These are phyloP conservation scores for Dyspetes luteomarginatus DNA, from an alignment of 2,888 invertebrate genomes.

Conservation along the genomic window DNA sequence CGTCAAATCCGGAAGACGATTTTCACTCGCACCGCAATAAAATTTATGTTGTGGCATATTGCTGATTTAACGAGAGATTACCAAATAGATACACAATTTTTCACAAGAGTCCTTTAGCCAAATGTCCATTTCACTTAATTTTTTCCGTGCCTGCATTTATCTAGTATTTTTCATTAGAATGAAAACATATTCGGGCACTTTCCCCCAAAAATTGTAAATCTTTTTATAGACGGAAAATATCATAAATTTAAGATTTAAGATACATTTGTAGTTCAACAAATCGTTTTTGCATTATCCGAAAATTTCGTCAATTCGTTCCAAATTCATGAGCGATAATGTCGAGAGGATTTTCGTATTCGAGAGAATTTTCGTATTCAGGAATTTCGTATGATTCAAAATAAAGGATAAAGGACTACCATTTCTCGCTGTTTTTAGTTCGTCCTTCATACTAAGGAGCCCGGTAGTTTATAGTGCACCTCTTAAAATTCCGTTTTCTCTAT, in stretches of 20 bases:
- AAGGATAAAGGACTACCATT: not conserved
- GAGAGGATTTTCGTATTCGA: slow-evolving; percentile 5
- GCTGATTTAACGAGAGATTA: slow-evolving; percentile 3
- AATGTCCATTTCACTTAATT: not conserved
- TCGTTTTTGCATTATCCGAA: not conserved
- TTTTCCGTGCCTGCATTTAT: no score
- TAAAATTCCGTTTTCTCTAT: slow-evolving; percentile 34
- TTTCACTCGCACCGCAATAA: slow-evolving; percentile 72
- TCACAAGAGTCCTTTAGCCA: not conserved
- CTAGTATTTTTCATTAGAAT: no score
- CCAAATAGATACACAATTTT: not conserved
- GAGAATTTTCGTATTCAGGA: no score
- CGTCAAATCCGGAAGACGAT: slow-evolving; percentile 73
- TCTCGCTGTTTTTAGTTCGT: not conserved
- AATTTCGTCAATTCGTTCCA: slow-evolving; percentile 6
- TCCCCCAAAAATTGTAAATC: no score
- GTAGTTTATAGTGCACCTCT: slow-evolving; percentile 28
- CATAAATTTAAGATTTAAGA: no score
- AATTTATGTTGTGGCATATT: slow-evolving; percentile 76
- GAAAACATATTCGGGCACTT: no score
- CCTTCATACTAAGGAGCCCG: not conserved
- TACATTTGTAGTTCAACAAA: no score
- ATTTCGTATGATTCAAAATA: not conserved
- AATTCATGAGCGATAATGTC: slow-evolving; percentile 11
- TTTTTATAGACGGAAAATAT: no score